A percentile compares a stretch with the other conserved stretches of the same genome.
Conservation (phyloP, 2,888 invertebrate species). For the Pomacea canaliculata region DNA sequence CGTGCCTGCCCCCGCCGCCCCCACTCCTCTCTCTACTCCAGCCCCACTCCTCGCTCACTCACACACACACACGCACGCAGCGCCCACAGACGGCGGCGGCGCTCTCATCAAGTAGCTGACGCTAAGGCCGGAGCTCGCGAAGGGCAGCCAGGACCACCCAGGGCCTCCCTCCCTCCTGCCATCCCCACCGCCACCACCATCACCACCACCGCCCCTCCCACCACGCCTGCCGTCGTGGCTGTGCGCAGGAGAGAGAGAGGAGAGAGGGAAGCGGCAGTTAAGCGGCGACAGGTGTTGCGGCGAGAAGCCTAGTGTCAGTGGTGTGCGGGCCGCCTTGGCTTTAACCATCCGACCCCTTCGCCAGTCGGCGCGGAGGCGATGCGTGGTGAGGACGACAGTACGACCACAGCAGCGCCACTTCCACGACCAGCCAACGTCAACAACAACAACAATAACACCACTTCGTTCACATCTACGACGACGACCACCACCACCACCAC, state of each 20-base stretch:
- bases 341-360: too few species aligned
- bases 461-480: slow-evolving; percentile 9
- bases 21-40: not conserved
- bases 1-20: too few species aligned
- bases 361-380: not conserved
- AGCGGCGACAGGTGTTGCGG: slow-evolving; percentile 23
- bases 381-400: not conserved
- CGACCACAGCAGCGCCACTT: not conserved
- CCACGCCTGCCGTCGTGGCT: slow-evolving; percentile 12
- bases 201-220: slow-evolving; percentile 5
- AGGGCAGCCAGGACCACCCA: slow-evolving; percentile 24
- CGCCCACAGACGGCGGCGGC: slow-evolving; percentile 9
- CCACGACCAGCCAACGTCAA: too few species aligned
- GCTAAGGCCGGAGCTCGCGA: not conserved
- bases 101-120: too few species aligned
- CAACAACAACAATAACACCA: too few species aligned
- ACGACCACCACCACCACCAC: slow-evolving; percentile 22
- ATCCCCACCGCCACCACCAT: too few species aligned
- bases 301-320: not conserved
- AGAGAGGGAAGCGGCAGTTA: slow-evolving; percentile 6
- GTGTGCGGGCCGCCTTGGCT: not conserved
- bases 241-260: not conserved
- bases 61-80: slow-evolving; percentile 21
- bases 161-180: slow-evolving; percentile 14
- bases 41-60: not conserved